phyloP scores from a whole-genome alignment of 53 echinoderm and acorn worm species.

The Mesocentrotus franciscanus region DNA sequence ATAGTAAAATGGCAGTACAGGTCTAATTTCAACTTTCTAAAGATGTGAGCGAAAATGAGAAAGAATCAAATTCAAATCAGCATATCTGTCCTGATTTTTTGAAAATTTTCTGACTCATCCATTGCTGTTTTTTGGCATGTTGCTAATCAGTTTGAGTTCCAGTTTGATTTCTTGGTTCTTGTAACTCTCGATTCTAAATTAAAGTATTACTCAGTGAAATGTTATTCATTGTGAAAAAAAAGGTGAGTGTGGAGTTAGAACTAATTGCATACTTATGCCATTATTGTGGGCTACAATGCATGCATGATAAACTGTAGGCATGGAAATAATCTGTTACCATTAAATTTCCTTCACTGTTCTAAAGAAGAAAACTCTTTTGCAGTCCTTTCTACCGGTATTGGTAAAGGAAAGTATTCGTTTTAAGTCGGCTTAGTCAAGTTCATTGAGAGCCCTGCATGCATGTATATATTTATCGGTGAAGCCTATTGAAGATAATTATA shows the following conservation, averaged over 20 bases:
- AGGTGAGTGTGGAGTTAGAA: neutral
- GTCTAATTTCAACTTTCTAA: neutral
- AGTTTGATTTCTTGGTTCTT: too few relatives aligned
- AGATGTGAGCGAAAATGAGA: neutral
- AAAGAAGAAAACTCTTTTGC: too few relatives aligned
- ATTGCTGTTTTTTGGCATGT: neutral
- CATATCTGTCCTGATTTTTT: neutral
- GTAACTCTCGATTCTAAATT: too few relatives aligned
- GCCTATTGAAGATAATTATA: too few relatives aligned
- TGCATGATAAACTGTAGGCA: neutral
- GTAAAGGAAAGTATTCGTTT: too few relatives aligned
- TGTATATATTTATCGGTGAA: too few relatives aligned
- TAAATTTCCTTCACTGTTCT: too few relatives aligned
- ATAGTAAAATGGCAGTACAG: neutral
- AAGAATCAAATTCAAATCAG: neutral
- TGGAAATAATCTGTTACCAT: neutral
- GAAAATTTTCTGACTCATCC: neutral
- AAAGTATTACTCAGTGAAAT: neutral
- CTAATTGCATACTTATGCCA: neutral
- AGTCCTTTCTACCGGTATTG: too few relatives aligned
- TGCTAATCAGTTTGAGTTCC: neutral
- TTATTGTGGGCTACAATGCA: neutral
- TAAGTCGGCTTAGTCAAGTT: too few relatives aligned
- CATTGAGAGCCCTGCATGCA: too few relatives aligned
- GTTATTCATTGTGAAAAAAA: neutral